A percentile compares a stretch with the other conserved stretches of the same genome.
phyloP scores from a whole-genome alignment of 2,113 vertebrate genomes.

The Anhinga anhinga region DNA sequence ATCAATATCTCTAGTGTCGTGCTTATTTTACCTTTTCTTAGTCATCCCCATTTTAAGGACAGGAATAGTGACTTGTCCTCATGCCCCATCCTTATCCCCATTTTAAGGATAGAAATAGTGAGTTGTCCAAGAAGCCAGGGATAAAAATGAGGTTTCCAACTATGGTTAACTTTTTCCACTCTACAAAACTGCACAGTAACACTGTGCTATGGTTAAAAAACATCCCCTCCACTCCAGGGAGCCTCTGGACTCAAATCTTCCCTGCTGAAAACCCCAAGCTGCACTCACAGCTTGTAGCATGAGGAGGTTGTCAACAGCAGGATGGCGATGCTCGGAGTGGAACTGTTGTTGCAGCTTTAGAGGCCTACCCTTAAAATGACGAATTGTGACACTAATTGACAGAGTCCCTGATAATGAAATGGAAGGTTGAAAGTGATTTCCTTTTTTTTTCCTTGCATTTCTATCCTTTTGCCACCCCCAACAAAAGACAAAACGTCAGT shows the following conservation, averaged over 20 bases:
- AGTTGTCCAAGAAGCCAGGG: background rate
- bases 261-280: background rate
- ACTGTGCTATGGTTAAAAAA: background rate
- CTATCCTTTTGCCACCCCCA: background rate
- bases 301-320: background rate
- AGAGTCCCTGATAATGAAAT: background rate
- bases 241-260: background rate
- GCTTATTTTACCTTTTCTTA: background rate
- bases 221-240: background rate
- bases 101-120: background rate
- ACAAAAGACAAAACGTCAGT: constrained; percentile 25
- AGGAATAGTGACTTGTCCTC: background rate
- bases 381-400: background rate
- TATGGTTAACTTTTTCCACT: background rate
- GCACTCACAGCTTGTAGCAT: background rate
- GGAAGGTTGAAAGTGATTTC: background rate
- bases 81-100: too few species aligned
- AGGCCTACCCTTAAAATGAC: background rate
- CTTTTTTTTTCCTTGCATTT: background rate
- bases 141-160: background rate
- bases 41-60: background rate
- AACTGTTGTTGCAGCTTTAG: background rate
- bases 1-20: background rate
- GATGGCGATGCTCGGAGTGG: background rate
- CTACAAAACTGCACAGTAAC: background rate